Percentiles rank a stretch among this genome's conserved stretches.
Evolutionary conservation across 2,113 vertebrate genomes (phyloP).

Genomic region (Neotoma lepida): DNA sequence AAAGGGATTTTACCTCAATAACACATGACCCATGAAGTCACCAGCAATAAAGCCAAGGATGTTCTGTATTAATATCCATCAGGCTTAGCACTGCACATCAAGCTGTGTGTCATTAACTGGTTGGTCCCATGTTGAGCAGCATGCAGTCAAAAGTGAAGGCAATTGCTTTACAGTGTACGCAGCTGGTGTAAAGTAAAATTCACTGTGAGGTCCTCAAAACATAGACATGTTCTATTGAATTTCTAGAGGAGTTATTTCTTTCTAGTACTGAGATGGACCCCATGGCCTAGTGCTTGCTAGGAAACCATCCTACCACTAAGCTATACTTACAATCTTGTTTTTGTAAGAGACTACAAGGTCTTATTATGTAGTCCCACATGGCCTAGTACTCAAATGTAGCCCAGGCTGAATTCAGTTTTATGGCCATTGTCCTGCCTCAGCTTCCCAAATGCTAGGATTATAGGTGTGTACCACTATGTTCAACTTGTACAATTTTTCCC

Average conservation of each 20-base stretch:
- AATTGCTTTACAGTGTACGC: not conserved
- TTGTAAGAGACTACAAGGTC: not conserved
- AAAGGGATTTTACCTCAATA: slow-evolving; percentile 44
- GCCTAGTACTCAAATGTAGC: not conserved
- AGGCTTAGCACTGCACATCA: not conserved
- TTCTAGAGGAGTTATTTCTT: not conserved
- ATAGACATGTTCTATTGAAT: slow-evolving; percentile 6
- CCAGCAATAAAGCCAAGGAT: slow-evolving; percentile 1
- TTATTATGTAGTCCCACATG: not conserved
- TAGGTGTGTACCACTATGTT: not conserved
- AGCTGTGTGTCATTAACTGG: slow-evolving; percentile 8
- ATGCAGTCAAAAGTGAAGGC: not conserved
- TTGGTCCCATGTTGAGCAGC: not conserved
- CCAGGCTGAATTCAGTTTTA: not conserved
- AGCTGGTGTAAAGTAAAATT: not conserved
- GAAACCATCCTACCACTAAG: not conserved
- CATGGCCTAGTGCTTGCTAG: not conserved
- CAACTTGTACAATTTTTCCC: not conserved
- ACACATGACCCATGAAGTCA: slow-evolving; percentile 33
- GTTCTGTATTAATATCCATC: not conserved
- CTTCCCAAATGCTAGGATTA: not conserved
- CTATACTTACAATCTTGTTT: not conserved
- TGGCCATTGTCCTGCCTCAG: not conserved
- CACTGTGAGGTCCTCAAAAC: slow-evolving; percentile 6
- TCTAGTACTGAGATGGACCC: not conserved